Base-by-base conservation (phyloP, 2,888 invertebrate species). In the Fragum whitleyi region DNA sequence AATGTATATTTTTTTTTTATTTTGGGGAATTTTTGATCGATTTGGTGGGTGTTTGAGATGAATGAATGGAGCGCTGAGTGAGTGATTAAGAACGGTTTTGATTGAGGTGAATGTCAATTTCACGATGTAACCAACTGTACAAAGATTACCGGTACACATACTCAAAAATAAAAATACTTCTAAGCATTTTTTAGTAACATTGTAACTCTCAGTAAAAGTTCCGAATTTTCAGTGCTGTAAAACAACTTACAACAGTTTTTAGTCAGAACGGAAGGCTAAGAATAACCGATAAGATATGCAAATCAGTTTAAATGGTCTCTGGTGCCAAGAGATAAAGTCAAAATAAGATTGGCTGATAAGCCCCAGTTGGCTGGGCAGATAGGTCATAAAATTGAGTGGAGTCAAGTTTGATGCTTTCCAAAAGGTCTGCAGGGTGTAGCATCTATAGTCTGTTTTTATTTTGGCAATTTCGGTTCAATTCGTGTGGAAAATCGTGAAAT, bases 271-370 rank as follows among this genome's bases (percentile, higher is more conserved):
- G 79, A 76, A 73, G 76, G 71, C 21, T 70, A 39, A 23, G 57
- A 42, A 67, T 61, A 72, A 36, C 39, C 19, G 81, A 81, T 81
- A 77, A 81, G 81, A 81, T 81, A 77, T 21, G 74, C 59, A 42
- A 71, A 77, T 65, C 62, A 74, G 59, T 74, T 77, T 36, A 72
- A 80, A 65, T 39, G 67, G 59, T 16, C 55, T 26, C 62, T 39
- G 77, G 80, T 81, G 76, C 77, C 80, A 70, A 42, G 21, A 65
- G 72, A 79, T 79, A 74, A 79, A 29, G 55, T 70, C 62, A 53
- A 39, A 79, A 79, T 70, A 69, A 74, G 78, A 79, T 79, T 39
- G 32, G n/a, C 26, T 57, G 78, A 79, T 79, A 79, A 74, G 53
- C 59, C 69, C 23, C n/a, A 28, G 62, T 62, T 42, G 32, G 51